These are phyloP conservation scores for Porites evermanni DNA, from an alignment of 92 coral and sea anemone genomes.

Conservation along the genomic window DNA sequence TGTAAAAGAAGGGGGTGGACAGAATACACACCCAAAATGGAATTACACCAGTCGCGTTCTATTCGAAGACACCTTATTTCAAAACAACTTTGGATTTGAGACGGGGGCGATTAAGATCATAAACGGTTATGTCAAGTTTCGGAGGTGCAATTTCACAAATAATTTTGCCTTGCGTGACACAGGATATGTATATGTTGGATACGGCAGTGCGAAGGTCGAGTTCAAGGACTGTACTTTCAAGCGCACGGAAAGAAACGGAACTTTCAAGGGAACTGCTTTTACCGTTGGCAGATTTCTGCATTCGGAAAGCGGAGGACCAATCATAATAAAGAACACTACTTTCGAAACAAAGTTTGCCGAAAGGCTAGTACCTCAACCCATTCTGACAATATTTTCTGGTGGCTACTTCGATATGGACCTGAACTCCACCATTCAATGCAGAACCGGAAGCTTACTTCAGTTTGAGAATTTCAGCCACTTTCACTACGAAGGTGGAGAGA, in stretches of 20 bases:
- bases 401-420: constrained; percentile 27
- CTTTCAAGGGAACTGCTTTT: not conserved
- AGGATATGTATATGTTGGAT: constrained; percentile 11
- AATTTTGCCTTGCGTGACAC: constrained; percentile 19
- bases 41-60: constrained; percentile 24
- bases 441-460: constrained; percentile 13
- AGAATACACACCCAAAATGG: constrained; percentile 6
- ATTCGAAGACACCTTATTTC: constrained; percentile 26
- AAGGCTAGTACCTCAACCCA: not conserved
- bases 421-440: not conserved
- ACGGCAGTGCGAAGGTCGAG: constrained; percentile 27
- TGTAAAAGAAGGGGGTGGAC: not conserved
- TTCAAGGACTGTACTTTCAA: constrained; percentile 13
- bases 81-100: constrained; percentile 16
- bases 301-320: constrained; percentile 40
- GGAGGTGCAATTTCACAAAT: constrained; percentile 31
- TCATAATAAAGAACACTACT: constrained; percentile 22
- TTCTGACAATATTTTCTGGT: constrained; percentile 6
- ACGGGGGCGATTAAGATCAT: constrained; percentile 48
- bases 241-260: not conserved
- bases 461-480: constrained; percentile 20
- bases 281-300: constrained; percentile 18
- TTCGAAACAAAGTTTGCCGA: not conserved
- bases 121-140: constrained; percentile 23
- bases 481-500: not conserved